A percentile compares a stretch with the other conserved stretches of the same genome.
phyloP scores from a whole-genome alignment of 1,140 invertebrate genomes.

The Neodiprion fabricii region DNA sequence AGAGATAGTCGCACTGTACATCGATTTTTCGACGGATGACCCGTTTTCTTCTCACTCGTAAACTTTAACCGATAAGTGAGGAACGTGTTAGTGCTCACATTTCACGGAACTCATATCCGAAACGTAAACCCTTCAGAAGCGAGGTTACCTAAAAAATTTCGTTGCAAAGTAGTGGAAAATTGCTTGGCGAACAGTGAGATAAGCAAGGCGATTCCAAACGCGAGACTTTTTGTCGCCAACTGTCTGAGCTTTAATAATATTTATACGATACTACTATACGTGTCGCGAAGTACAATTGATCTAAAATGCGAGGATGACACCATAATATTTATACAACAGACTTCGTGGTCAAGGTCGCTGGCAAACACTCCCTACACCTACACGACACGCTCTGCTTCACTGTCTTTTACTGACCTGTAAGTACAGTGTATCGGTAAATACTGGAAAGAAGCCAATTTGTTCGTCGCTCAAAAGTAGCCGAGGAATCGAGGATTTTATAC shows the following conservation, averaged over 20 bases:
- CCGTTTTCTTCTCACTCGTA: neutral
- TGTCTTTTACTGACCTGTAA: neutral
- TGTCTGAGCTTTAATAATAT: too few species aligned
- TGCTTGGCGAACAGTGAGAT: neutral
- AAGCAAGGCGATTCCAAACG: too few species aligned
- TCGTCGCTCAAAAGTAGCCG: neutral
- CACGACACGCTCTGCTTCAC: neutral
- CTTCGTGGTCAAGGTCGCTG: neutral
- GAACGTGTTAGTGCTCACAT: neutral
- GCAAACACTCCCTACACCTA: neutral
- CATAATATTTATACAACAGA: neutral
- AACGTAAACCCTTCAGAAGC: neutral
- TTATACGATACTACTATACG: too few species aligned
- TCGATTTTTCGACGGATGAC: neutral
- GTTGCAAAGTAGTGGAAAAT: neutral
- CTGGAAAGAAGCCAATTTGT: constrained; percentile 7
- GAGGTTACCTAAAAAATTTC: neutral
- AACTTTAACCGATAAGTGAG: neutral
- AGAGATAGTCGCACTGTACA: neutral
- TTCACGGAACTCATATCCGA: neutral
- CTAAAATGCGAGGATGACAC: neutral
- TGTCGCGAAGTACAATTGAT: too few species aligned
- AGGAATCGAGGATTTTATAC: neutral
- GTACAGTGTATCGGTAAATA: neutral
- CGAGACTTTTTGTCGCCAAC: too few species aligned